Evolutionary conservation across 2,113 vertebrate genomes (phyloP).

Genomic region (Daphoenositta chrysoptera): DNA sequence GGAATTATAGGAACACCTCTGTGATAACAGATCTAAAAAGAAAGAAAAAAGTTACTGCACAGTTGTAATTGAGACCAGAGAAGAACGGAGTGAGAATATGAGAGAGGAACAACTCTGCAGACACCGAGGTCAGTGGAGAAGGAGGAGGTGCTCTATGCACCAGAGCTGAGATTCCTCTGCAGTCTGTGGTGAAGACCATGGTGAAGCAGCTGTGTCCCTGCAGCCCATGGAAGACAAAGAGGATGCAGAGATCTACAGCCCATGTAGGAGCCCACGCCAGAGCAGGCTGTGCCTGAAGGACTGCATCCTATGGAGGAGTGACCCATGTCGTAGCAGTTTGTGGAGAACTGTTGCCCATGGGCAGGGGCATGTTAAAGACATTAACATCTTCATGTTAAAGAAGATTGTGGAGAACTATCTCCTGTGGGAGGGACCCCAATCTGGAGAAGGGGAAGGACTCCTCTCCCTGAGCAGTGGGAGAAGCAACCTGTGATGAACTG

Average conservation of each 20-base stretch:
- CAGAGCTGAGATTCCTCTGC: neutral
- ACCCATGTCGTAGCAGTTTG: neutral
- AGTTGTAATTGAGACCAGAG: neutral
- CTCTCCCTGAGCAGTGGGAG: neutral
- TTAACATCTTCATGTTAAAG: neutral
- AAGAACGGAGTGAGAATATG: neutral
- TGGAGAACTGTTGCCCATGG: neutral
- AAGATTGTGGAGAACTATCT: neutral
- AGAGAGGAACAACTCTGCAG: neutral
- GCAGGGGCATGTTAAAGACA: too few relatives aligned
- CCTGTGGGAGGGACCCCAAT: accelerated
- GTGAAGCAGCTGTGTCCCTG: neutral
- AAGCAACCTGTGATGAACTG: neutral
- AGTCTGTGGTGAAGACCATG: neutral
- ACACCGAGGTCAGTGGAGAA: neutral
- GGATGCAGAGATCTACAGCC: neutral
- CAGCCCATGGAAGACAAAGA: neutral
- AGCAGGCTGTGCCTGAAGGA: neutral
- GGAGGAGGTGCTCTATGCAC: neutral
- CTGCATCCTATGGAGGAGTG: neutral
- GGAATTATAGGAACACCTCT: neutral
- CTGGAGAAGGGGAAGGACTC: neutral
- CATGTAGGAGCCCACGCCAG: accelerated
- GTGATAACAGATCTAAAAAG: neutral
- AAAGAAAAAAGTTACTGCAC: neutral